Base-by-base conservation (phyloP, 2,797 vertebrate species). In the Cheirogaleus major region DNA sequence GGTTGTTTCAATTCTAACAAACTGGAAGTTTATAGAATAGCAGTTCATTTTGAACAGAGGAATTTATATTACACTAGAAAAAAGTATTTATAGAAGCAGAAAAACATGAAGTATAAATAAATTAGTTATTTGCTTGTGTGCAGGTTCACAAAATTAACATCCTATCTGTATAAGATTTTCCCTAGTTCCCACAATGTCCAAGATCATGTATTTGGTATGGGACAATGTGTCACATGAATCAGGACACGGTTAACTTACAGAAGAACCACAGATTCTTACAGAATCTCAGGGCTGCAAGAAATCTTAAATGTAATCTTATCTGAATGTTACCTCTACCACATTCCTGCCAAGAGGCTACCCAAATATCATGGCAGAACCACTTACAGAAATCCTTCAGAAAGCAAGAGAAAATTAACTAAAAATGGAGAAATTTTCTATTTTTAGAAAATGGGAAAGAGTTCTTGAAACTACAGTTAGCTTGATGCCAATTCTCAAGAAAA, bases 401-500 rank as follows among this genome's bases (percentile, higher is more conserved):
- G 14, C 30, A 79, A 6, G 7, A 90, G 52, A 86, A 65, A 95
- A 75, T 43, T 48, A 70, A 35, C 38, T 50, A 63, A 93, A 80
- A 45, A 59, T 11, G 18, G 13, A 81, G 35, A 79, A 80, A 32
- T 32, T 79, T 87, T 61, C 41, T 50, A 59, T 80, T 87, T 94
- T 95, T 76, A 92, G 80, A 86, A 90, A 95, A 83, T 30, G 15
- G 41, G 32, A 90, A 78, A 70, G 4, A 18, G 45, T 73, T 93
- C 35, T 59, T 92, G n/a, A 91, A 96, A 93, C 30, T 63, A 89
- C 35, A 79, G 30, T 61, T 41, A 95, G 10, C 12, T 50, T 89
- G 38, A 83, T 52, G 30, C 89, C 57, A 87, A 63, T 87, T 57
- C 76, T 93, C 72, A 87, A 87, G 35, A 92, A 96, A 89, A 78